These are phyloP conservation scores for Oryzias celebensis DNA, from an alignment of 2,113 vertebrate species.

Conservation along the genomic window DNA sequence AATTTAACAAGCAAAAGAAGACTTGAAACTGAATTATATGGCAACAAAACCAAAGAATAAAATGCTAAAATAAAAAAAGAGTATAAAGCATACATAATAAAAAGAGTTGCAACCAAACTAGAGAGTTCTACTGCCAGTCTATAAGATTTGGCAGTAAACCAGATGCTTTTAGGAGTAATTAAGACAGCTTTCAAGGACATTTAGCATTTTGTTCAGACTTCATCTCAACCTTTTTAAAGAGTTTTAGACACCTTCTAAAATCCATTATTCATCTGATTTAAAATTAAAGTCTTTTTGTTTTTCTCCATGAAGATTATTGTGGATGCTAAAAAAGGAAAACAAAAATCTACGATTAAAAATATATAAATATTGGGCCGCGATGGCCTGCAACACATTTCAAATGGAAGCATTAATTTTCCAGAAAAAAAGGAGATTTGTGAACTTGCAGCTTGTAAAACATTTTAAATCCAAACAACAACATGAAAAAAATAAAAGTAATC, in stretches of 20 bases:
- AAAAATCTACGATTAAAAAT: no score
- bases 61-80: slow-evolving; percentile 11
- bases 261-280: neutral
- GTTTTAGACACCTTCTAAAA: slow-evolving; percentile 5
- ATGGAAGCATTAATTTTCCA: no score
- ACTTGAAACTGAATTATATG: neutral
- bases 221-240: slow-evolving; percentile 41
- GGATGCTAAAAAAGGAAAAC: no score
- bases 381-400: no score
- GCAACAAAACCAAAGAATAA: slow-evolving; percentile 19
- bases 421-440: no score
- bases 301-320: no score
- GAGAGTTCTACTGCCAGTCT: slow-evolving; percentile 47
- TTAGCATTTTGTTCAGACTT: slow-evolving; percentile 46
- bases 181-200: slow-evolving; percentile 51
- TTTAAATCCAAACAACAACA: neutral
- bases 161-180: slow-evolving; percentile 55
- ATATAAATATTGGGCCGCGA: no score
- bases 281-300: neutral
- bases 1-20: slow-evolving; percentile 7
- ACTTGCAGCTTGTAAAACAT: no score
- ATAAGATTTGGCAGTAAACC: slow-evolving; percentile 51
- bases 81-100: slow-evolving; percentile 19
- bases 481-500: neutral
- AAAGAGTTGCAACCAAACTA: slow-evolving; percentile 25